Percentiles rank a stretch among this genome's conserved stretches.
These are phyloP conservation scores for Anguilla anguilla DNA, from an alignment of 2,797 vertebrate species.

Conservation along the genomic window DNA sequence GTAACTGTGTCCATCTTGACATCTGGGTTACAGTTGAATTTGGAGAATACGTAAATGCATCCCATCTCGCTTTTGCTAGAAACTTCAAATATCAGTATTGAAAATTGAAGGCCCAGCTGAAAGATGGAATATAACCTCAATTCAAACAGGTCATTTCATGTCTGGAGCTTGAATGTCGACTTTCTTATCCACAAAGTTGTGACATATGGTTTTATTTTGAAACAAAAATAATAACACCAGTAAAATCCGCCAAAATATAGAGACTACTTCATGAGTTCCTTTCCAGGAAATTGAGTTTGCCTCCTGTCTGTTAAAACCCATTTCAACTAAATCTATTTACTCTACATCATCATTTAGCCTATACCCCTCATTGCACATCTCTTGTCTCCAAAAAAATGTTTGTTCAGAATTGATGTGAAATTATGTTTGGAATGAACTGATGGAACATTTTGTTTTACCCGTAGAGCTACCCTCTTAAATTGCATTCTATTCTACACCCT, in stretches of 20 bases:
- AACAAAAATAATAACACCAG: not conserved
- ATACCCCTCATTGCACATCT: not conserved
- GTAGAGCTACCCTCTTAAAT: not conserved
- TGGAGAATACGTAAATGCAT: not conserved
- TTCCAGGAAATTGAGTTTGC: not conserved
- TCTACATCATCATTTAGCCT: not conserved
- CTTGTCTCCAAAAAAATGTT: not conserved
- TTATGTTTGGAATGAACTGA: not conserved
- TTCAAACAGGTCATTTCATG: not conserved
- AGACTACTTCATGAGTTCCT: not conserved
- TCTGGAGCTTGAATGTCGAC: not conserved
- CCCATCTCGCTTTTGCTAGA: not conserved
- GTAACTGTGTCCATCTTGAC: not conserved
- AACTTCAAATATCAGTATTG: not conserved
- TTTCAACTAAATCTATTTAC: not conserved
- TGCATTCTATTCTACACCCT: not conserved
- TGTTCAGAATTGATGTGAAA: not conserved
- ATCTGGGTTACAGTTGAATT: not conserved
- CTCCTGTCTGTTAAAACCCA: not conserved
- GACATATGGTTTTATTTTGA: not conserved
- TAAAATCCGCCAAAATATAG: not conserved
- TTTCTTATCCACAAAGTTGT: not conserved
- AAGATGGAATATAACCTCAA: not conserved
- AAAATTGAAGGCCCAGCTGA: not conserved
- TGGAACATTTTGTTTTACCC: not conserved